phyloP scores from a whole-genome alignment of 1,140 invertebrate genomes.

The Oedothorax gibbosus region DNA sequence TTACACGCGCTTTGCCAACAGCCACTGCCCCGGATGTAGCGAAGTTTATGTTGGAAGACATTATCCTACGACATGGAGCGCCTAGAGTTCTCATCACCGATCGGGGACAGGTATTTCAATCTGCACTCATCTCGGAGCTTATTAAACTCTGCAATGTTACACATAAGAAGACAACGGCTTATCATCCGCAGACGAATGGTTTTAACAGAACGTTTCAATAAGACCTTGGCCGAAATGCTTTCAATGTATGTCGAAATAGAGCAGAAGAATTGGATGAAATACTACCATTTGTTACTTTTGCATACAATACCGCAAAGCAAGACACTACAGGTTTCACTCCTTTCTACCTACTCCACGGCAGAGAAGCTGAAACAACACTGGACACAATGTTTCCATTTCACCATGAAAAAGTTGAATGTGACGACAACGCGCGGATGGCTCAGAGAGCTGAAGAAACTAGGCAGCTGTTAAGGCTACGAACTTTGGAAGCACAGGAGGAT shows the following conservation, averaged over 20 bases:
- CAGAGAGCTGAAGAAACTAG: background rate
- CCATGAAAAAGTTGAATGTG: background rate
- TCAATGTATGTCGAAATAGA: conserved; percentile 14
- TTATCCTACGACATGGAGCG: background rate
- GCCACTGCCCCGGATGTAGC: background rate
- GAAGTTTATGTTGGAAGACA: background rate
- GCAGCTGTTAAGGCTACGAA: no score
- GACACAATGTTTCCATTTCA: no score
- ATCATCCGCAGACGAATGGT: conserved; percentile 7
- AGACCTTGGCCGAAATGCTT: background rate
- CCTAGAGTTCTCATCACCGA: background rate
- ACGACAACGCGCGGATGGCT: background rate
- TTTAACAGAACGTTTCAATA: background rate
- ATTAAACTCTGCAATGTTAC: background rate
- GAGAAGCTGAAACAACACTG: no score
- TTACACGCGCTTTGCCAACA: background rate
- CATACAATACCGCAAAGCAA: conserved; percentile 1
- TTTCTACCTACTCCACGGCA: background rate
- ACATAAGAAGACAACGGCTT: background rate
- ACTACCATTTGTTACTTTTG: background rate
- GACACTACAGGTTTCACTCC: background rate
- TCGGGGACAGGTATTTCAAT: background rate
- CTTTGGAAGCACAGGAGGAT: no score
- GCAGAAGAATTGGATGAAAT: background rate
- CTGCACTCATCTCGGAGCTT: background rate